Conservation (phyloP, 2,888 invertebrate species). For the Microplitis manilae region DNA sequence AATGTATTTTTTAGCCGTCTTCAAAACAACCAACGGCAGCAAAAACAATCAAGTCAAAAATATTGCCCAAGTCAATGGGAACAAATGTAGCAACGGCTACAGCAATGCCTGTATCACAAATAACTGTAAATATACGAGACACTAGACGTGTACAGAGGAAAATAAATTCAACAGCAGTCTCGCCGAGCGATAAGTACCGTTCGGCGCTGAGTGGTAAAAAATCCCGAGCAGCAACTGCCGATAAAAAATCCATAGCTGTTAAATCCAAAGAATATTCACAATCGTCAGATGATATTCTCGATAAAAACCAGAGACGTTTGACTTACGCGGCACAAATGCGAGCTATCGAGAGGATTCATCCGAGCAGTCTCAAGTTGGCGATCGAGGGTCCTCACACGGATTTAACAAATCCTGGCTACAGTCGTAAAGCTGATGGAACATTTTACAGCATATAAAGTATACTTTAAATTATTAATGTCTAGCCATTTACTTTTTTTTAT, state of each 20-base stretch:
- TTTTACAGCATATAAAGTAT: conserved; percentile 63
- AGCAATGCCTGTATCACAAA: not conserved
- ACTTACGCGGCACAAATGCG: conserved; percentile 40
- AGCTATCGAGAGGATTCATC: conserved; percentile 73
- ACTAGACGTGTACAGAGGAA: not conserved
- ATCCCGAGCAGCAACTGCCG: not conserved
- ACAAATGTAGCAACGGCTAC: not conserved
- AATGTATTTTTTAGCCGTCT: conserved; percentile 1
- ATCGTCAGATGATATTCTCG: conserved; percentile 42
- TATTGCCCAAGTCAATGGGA: not conserved
- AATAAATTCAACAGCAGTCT: not conserved
- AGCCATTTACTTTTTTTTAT: not conserved
- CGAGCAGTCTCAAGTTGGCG: conserved; percentile 83
- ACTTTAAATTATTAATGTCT: not conserved
- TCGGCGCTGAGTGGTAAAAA: not conserved
- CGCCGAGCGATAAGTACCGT: conserved; percentile 10
- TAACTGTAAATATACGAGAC: not conserved
- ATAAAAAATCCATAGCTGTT: not conserved
- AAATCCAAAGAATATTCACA: conserved; percentile 7
- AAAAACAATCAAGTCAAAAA: conserved; percentile 6
- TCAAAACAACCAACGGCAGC: not conserved
- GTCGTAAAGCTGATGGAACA: conserved; percentile 80
- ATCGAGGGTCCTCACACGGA: conserved; percentile 87
- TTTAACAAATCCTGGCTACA: conserved; percentile 86
- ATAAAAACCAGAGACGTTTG: conserved; percentile 34